Base-by-base conservation (phyloP, 2,113 vertebrate species). In the Ascaphus truei region DNA sequence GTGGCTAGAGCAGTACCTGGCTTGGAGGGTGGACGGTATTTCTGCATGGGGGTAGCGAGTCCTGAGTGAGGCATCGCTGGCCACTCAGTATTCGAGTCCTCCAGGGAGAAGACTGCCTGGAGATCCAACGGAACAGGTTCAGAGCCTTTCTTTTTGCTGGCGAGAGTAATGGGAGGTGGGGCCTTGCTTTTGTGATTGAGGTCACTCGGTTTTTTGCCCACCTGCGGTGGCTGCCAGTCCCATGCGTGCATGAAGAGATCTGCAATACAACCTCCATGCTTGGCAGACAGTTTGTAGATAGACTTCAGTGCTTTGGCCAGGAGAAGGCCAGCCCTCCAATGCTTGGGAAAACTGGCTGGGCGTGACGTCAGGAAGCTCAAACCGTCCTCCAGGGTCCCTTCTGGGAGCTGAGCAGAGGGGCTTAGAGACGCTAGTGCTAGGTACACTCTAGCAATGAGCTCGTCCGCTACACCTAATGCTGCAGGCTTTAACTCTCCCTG, bases 241-340 rank as follows among this genome's bases (percentile, higher is more conserved):
- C 93, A 95, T 13, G 62, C 65, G 1, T 72, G 45, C 25, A 85
- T 85, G 62, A 93, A 93, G 1, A 94, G 60, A 0, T 87, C 83
- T 8, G 86, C 79, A 13, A 75, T 6, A 1, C 68, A 81, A 72
- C 73, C 78, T 0, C 68, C 61, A 0, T 68, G 83, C 73, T 83
- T 71, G 3, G 79, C 69, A 12, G 86, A 88, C 22, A 92, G 50
- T 5, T 29, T 43, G 10, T 84, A 66, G 25, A 93, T 13, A 1
- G 82, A 68, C 1, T 83, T 75, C 1, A 87, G 56, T 13, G 92
- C 92, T 80, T 87, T 92, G 36, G 82, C 47, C 7, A 84, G 80
- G 50, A 93, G 81, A 13, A 98, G 78, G 15, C 72, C 80, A n/a
- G 94, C 92, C 75, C 30, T 84, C 34, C 92, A 76, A 12, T 84